Conservation (phyloP, 2,113 vertebrate species). For the Anoplopoma fimbria region DNA sequence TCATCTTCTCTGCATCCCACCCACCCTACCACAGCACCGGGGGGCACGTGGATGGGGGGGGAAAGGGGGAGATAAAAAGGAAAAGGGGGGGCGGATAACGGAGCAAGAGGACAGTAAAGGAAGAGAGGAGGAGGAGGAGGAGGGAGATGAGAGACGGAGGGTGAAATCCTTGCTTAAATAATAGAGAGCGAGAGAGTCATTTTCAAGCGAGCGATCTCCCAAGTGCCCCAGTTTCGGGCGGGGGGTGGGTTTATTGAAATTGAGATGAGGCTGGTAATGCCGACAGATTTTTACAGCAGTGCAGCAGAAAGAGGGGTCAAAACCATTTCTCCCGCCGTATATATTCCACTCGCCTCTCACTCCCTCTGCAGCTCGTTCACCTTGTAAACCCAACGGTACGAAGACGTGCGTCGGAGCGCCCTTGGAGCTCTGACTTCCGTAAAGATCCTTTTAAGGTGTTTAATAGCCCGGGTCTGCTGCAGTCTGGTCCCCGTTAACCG, state of each 20-base stretch:
- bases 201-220: constrained; percentile 32
- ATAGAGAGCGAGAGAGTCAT: constrained; percentile 44
- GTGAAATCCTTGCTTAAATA: constrained; percentile 57
- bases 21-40: constrained; percentile 26
- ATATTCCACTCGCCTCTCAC: not conserved
- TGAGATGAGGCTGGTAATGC: constrained; percentile 30
- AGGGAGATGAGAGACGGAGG: constrained; percentile 40
- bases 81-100: constrained; percentile 19
- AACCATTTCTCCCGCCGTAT: not conserved
- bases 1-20: constrained; percentile 55
- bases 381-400: constrained; percentile 43
- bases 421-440: constrained; percentile 32
- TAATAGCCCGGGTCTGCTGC: constrained; percentile 36
- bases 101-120: constrained; percentile 20
- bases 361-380: constrained; percentile 32
- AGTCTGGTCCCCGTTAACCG: constrained; percentile 22
- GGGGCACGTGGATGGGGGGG: not conserved
- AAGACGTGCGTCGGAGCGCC: constrained; percentile 23
- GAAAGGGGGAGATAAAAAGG: constrained; percentile 25
- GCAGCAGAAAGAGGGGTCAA: not conserved
- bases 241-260: constrained; percentile 60
- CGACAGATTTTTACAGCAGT: constrained; percentile 2
- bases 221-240: constrained; percentile 64
- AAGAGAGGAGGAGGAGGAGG: constrained; percentile 7
- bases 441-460: constrained; percentile 37